Percentiles rank a stretch among this genome's conserved stretches.
Evolutionary conservation across 2,797 vertebrate species (phyloP).

Genomic region (Labeo calbasu): DNA sequence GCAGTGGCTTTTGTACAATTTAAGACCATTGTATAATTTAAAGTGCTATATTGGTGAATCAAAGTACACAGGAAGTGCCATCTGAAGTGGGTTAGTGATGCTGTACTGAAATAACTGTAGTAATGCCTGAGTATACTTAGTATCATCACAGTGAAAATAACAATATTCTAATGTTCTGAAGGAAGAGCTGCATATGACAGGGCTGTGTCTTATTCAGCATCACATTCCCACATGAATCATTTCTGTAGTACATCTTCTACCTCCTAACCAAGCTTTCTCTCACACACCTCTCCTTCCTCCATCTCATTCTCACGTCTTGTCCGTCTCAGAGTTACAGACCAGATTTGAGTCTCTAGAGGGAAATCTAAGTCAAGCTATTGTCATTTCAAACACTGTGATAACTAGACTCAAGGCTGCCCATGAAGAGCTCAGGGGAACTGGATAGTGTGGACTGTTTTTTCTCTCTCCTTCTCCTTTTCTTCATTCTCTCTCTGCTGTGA

Average conservation of each 20-base stretch:
- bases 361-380: conserved; percentile 82
- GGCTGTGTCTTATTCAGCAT: conserved; percentile 75
- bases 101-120: neutral
- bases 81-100: neutral
- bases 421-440: conserved; percentile 76
- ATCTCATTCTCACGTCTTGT: conserved; percentile 51
- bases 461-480: neutral
- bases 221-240: conserved; percentile 71
- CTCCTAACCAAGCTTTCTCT: conserved; percentile 21
- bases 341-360: conserved; percentile 75
- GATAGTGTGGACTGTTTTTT: conserved; percentile 53
- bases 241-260: conserved; percentile 53
- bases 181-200: conserved; percentile 75
- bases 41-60: neutral
- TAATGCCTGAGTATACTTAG: neutral
- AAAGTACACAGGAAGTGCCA: neutral
- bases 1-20: neutral
- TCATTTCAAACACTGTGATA: conserved; percentile 82
- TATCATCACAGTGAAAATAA: neutral
- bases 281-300: conserved; percentile 54
- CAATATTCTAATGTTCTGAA: neutral
- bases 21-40: conserved; percentile 2
- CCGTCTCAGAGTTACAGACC: conserved; percentile 73
- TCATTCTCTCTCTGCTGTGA: conserved; percentile 58
- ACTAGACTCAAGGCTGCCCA: conserved; percentile 78